Evolutionary conservation across 2,113 vertebrate species (phyloP).

Genomic region (Telmatochromis sp.): DNA sequence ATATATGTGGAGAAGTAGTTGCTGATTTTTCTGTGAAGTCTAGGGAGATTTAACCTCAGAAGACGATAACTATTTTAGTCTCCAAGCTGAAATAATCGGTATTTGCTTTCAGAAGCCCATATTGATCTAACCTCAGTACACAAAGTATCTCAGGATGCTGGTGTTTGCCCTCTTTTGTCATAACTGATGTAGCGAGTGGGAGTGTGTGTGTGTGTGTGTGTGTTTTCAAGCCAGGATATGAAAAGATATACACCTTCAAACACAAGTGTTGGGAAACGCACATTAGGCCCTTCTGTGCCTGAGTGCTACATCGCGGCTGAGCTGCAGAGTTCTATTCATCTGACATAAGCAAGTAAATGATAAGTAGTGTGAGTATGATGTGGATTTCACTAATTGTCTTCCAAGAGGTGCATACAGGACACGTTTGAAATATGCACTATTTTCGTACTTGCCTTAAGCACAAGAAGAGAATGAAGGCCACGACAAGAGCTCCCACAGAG

Average conservation of each 20-base stretch:
- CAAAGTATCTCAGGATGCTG: neutral
- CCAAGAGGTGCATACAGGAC: neutral
- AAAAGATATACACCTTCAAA: neutral
- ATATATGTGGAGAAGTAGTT: neutral
- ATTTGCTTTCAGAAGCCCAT: neutral
- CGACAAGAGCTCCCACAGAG: constrained; percentile 86
- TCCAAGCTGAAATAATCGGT: neutral
- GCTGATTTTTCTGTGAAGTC: neutral
- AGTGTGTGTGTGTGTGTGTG: neutral
- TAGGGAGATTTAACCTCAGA: neutral
- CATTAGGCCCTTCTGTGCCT: neutral
- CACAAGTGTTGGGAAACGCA: neutral
- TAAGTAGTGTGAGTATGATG: neutral
- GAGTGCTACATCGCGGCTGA: neutral
- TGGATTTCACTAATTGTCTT: constrained; percentile 32
- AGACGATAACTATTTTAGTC: neutral
- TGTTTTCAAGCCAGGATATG: neutral
- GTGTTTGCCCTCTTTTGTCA: neutral
- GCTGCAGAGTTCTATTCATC: neutral
- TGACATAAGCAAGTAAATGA: constrained; percentile 53
- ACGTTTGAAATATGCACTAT: constrained; percentile 27
- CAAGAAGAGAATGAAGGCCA: constrained; percentile 94
- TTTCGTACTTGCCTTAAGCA: constrained; percentile 86
- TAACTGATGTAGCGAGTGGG: neutral
- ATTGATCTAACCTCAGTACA: neutral